phyloP scores from a whole-genome alignment of 2,113 vertebrate species.

The Atrichornis clamosus region DNA sequence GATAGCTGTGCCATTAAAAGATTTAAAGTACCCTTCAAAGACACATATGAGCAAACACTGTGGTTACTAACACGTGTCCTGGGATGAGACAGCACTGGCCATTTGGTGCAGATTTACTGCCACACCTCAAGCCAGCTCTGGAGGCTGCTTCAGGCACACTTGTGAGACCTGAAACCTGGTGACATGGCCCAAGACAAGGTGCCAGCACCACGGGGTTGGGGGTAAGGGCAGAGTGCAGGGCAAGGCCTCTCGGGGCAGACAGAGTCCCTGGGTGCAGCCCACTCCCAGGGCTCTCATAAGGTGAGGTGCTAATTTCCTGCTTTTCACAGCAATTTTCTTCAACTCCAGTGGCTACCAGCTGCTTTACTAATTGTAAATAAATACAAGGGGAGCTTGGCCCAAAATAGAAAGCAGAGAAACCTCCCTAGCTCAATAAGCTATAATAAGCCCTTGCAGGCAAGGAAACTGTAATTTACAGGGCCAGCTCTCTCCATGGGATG shows the following conservation, averaged over 20 bases:
- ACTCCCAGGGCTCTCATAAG: rapidly evolving
- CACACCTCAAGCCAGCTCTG: rapidly evolving
- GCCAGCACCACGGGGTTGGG: rapidly evolving
- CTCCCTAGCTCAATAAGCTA: slow-evolving; percentile 10
- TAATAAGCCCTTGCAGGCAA: slow-evolving; percentile 24
- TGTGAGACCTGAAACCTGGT: background rate
- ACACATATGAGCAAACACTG: rapidly evolving
- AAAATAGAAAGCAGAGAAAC: slow-evolving; percentile 32
- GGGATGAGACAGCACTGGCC: background rate
- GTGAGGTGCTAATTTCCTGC: slow-evolving; percentile 14
- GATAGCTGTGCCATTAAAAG: background rate
- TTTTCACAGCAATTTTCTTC: slow-evolving; percentile 29
- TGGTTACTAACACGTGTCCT: background rate
- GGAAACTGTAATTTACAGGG: slow-evolving; percentile 1
- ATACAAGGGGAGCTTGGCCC: slow-evolving; percentile 8
- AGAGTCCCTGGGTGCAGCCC: background rate
- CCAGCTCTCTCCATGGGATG: background rate
- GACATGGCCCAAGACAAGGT: background rate
- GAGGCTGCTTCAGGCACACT: background rate
- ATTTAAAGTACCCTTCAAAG: background rate
- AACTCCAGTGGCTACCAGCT: background rate
- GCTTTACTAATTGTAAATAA: slow-evolving; percentile 32
- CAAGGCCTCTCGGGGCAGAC: background rate
- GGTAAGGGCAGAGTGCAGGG: background rate
- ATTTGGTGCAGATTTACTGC: background rate